A percentile compares a stretch with the other conserved stretches of the same genome.
These are phyloP conservation scores for Temnopleurus reevesii DNA, from an alignment of 53 echinoderm and acorn worm species.

Conservation along the genomic window DNA sequence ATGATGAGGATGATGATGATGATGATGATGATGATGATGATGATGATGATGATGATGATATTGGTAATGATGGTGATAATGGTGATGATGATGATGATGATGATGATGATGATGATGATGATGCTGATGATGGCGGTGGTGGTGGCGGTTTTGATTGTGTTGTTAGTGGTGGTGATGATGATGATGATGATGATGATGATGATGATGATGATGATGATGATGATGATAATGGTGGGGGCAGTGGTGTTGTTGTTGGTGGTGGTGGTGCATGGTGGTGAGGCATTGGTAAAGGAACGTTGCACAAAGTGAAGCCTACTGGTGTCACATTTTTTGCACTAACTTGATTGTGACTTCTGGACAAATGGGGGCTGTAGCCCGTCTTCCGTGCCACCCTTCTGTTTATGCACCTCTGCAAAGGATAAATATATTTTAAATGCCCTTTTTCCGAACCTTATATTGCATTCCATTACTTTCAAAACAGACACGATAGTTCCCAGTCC, in stretches of 20 bases:
- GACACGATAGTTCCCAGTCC: conserved; percentile 47
- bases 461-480: not conserved
- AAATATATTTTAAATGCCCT: no score
- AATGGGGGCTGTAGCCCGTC: no score
- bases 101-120: not conserved
- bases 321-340: no score
- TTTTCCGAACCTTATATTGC: no score
- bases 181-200: not conserved
- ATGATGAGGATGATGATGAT: not conserved
- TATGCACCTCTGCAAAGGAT: no score
- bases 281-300: no score
- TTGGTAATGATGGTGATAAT: not conserved
- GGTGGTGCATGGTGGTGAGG: not conserved
- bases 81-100: not conserved
- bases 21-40: not conserved
- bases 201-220: not conserved
- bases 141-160: not conserved
- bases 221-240: not conserved
- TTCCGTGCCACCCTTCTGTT: no score
- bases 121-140: not conserved
- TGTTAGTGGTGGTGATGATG: not conserved
- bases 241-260: not conserved
- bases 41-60: not conserved
- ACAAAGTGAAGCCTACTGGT: no score
- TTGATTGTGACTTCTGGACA: no score